Percentiles rank a stretch among this genome's conserved stretches.
Evolutionary conservation across 2,888 invertebrate species (phyloP).

Genomic region (Neria commutata): DNA sequence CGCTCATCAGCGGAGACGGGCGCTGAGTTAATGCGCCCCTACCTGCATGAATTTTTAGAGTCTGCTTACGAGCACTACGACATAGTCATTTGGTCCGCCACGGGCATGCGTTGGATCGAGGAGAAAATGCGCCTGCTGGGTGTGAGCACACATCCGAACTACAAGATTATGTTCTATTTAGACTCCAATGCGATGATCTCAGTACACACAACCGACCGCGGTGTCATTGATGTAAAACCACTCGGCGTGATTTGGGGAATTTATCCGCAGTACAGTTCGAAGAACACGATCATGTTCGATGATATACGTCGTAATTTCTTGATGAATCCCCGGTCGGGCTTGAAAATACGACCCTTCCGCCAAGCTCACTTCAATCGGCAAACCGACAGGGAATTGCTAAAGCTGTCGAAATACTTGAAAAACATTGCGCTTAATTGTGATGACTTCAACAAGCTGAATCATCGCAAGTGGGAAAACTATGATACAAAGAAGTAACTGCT

Average conservation of each 20-base stretch:
- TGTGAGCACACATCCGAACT: slow-evolving; percentile 79
- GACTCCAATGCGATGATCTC: slow-evolving; percentile 96
- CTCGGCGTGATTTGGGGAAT: slow-evolving; percentile 97
- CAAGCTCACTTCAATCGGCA: slow-evolving; percentile 88
- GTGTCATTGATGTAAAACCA: slow-evolving; percentile 93
- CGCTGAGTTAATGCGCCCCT: slow-evolving; percentile 91
- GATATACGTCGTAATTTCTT: slow-evolving; percentile 94
- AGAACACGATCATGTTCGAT: slow-evolving; percentile 98
- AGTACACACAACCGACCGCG: slow-evolving; percentile 87
- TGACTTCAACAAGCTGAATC: slow-evolving; percentile 85
- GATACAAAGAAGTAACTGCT: slow-evolving; percentile 50
- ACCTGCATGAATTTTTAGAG: slow-evolving; percentile 90
- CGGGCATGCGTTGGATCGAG: slow-evolving; percentile 98
- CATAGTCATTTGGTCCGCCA: slow-evolving; percentile 98
- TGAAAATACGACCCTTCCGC: slow-evolving; percentile 87
- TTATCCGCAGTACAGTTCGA: slow-evolving; percentile 82
- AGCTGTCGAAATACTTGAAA: slow-evolving; percentile 80
- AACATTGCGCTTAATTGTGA: slow-evolving; percentile 80
- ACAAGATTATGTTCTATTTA: slow-evolving; percentile 91
- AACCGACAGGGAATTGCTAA: slow-evolving; percentile 81
- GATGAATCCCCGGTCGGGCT: slow-evolving; percentile 95
- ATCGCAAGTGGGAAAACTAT: slow-evolving; percentile 90
- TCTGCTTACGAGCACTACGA: slow-evolving; percentile 89
- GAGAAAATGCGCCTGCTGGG: slow-evolving; percentile 95
- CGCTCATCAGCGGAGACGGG: slow-evolving; percentile 88